A percentile compares a stretch with the other conserved stretches of the same genome.
Conservation (phyloP, 2,797 vertebrate genomes). For the Steatocranus sp. region DNA sequence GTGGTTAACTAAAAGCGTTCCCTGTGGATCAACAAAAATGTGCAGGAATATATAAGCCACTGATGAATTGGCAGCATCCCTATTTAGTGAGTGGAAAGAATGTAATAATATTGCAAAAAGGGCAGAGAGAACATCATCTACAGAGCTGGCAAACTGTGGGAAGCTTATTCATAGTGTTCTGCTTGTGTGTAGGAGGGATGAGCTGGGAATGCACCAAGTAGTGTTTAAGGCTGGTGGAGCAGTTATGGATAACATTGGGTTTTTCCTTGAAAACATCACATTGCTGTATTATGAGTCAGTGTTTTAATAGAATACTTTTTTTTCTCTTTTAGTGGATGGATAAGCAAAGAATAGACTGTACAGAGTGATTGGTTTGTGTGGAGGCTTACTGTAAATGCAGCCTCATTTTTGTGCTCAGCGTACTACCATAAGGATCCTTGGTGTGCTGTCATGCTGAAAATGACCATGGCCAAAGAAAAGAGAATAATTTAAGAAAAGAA, state of each 20-base stretch:
- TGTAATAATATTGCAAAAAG: slow-evolving; percentile 30
- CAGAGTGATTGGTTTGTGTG: not conserved
- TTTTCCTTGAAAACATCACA: slow-evolving; percentile 47
- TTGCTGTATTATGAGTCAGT: slow-evolving; percentile 19
- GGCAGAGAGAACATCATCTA: slow-evolving; percentile 19
- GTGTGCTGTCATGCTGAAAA: not conserved
- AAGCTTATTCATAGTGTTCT: slow-evolving; percentile 46
- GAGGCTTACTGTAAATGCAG: not conserved
- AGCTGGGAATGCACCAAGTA: slow-evolving; percentile 45
- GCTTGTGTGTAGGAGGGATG: slow-evolving; percentile 53
- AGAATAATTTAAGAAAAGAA: not conserved
- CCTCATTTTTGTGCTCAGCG: not conserved
- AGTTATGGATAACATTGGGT: slow-evolving; percentile 11
- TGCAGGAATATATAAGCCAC: not conserved
- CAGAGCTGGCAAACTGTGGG: slow-evolving; percentile 38
- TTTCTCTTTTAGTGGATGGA: not conserved
- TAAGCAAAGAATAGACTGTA: slow-evolving; percentile 13
- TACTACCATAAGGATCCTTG: not conserved
- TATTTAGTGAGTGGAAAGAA: slow-evolving; percentile 14
- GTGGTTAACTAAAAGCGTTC: not conserved
- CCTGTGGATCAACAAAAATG: not conserved
- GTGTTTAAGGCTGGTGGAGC: slow-evolving; percentile 28
- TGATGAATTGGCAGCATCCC: slow-evolving; percentile 10
- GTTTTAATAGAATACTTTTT: slow-evolving; percentile 1
- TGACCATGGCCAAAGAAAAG: not conserved